A percentile compares a stretch with the other conserved stretches of the same genome.
phyloP scores from a whole-genome alignment of 2,888 invertebrate genomes.

The Rhagophthalmus giganteus region DNA sequence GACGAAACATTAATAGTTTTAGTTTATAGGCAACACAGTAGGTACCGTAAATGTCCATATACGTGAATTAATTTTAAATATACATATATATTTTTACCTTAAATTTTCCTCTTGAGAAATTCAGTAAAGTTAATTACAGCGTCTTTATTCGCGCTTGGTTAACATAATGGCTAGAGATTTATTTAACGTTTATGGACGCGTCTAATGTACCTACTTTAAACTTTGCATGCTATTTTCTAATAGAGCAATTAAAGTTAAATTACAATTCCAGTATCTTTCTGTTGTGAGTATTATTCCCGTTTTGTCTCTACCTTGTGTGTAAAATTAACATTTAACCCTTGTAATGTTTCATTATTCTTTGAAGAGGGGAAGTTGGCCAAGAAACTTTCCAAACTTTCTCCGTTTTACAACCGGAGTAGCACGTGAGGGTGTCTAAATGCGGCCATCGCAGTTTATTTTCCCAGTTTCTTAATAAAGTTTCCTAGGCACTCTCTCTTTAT shows the following conservation, averaged over 20 bases:
- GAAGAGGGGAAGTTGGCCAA: conserved; percentile 8
- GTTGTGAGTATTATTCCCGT: conserved; percentile 1
- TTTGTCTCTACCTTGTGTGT: conserved; percentile 3
- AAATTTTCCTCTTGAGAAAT: no score
- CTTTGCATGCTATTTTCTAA: neutral
- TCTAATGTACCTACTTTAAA: neutral
- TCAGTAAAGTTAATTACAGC: neutral
- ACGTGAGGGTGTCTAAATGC: conserved; percentile 12
- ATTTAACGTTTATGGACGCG: neutral
- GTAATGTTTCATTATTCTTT: conserved; percentile 19
- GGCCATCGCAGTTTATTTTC: conserved; percentile 11
- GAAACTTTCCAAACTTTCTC: conserved; percentile 14
- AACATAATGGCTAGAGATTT: neutral
- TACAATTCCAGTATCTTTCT: neutral
- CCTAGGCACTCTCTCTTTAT: conserved; percentile 1
- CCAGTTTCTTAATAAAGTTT: conserved; percentile 11
- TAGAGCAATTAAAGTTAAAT: neutral
- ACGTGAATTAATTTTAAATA: neutral
- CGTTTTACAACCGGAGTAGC: conserved; percentile 14
- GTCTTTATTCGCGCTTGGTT: conserved; percentile 9
- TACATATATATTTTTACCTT: no score
- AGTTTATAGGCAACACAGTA: no score
- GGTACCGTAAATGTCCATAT: neutral
- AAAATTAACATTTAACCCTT: conserved; percentile 13
- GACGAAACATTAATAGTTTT: no score